Evolutionary conservation across 2,888 invertebrate species (phyloP), one percentile per base, ranked within the genome.

Genomic region (Nineta flava): DNA sequence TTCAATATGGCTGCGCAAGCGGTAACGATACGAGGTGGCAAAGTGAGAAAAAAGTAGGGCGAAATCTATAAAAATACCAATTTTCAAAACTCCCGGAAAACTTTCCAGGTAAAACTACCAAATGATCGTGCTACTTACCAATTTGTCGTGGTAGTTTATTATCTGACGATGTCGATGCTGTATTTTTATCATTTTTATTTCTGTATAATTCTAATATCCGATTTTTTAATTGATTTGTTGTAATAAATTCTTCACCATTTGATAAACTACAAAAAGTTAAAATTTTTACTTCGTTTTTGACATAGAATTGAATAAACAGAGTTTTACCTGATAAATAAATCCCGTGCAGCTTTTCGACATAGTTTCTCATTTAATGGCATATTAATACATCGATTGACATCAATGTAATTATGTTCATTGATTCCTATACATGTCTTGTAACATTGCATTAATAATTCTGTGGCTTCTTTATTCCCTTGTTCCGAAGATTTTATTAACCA

Each of bases 401-500:
- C 84, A 47, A 79, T 70, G 59, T 79, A 77, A 64, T 86, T 87
- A 46, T 80, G 77, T 51, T 81, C 77, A 1, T 77, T 81, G 6
- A 87, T 82, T 6, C 86, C 87, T 66, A 75, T 74, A 9, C 83
- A 82, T 32, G 77, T 79, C 38, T 78, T 72, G 10, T 87, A 73
- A 59, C 85, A 85, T 65, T 82, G 78, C 64, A 74, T 71, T 53
- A 95, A 71, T 60, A 91, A 74, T 52, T 77, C 77, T 34, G 90
- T 85, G 0, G 93, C 93, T 63, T 91, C 88, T 42, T 81, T 76
- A 59, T 91, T 90, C 1, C 93, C 94, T 65, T 93, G 91, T 60
- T 90, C 87, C 0, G 93, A 91, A 2, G 94, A 92, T 67, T 86
- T 84, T n/a, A 91, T 81, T 46, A 94, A 67, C 93, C 93, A 94